These are phyloP conservation scores for Orchestia grillus DNA, from an alignment of 1,140 invertebrate species.

Conservation along the genomic window DNA sequence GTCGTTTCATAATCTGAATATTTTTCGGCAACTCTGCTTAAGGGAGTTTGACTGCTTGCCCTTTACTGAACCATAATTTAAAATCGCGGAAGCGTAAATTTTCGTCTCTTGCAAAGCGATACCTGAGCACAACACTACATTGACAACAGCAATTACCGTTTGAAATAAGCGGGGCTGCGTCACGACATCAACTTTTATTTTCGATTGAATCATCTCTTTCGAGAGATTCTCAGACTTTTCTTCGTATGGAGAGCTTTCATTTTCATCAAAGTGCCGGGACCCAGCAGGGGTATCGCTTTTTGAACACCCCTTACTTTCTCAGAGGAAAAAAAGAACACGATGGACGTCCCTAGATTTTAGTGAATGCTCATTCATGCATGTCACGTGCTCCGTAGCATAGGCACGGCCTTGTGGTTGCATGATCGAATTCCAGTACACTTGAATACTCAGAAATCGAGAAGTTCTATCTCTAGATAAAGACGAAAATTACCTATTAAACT, in stretches of 20 bases:
- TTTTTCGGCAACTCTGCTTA: neutral
- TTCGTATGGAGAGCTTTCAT: neutral
- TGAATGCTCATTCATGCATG: neutral
- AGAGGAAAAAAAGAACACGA: neutral
- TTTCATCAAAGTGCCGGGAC: neutral
- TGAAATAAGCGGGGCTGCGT: neutral
- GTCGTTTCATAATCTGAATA: neutral
- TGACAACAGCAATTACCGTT: neutral
- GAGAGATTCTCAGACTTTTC: neutral
- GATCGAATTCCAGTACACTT: neutral
- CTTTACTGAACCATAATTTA: neutral
- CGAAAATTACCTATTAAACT: neutral
- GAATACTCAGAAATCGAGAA: neutral
- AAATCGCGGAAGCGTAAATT: neutral
- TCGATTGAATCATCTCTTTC: neutral
- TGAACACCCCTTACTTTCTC: neutral
- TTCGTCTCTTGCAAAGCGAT: neutral
- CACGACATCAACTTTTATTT: neutral
- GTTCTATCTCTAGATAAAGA: neutral
- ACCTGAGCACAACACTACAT: neutral
- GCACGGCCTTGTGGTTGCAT: neutral
- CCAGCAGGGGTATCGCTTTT: neutral
- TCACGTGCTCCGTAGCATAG: neutral
- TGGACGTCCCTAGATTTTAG: neutral
- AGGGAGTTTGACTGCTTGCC: neutral